These are phyloP conservation scores for Heptranchias perlo DNA, from an alignment of 2,113 vertebrate species.

Conservation along the genomic window DNA sequence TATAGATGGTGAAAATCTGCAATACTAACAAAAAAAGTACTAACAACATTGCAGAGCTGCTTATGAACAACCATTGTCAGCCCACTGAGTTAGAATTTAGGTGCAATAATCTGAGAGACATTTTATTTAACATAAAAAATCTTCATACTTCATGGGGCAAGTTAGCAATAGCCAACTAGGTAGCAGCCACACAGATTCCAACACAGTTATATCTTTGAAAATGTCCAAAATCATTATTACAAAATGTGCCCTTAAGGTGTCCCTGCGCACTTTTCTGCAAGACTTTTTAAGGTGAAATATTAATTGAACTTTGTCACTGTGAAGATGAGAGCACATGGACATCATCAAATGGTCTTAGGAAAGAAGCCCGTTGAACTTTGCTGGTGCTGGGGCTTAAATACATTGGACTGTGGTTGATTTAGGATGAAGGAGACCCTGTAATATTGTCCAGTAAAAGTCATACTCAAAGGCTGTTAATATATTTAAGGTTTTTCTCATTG, in stretches of 20 bases:
- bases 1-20: background rate
- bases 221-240: background rate
- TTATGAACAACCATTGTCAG: background rate
- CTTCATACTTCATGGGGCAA: background rate
- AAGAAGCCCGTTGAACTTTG: background rate
- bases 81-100: background rate
- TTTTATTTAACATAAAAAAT: background rate
- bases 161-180: background rate
- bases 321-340: background rate
- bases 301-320: background rate
- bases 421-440: background rate
- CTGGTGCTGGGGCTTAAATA: background rate
- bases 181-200: background rate
- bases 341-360: background rate
- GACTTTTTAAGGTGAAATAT: background rate
- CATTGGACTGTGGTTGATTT: background rate
- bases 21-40: background rate
- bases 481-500: background rate
- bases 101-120: background rate
- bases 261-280: background rate
- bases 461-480: background rate
- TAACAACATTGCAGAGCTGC: background rate
- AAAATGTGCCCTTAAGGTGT: background rate
- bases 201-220: background rate
- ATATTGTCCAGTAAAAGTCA: background rate